Evolutionary conservation across 2,797 vertebrate species (phyloP).

Genomic region (Lepilemur septentrionalis): DNA sequence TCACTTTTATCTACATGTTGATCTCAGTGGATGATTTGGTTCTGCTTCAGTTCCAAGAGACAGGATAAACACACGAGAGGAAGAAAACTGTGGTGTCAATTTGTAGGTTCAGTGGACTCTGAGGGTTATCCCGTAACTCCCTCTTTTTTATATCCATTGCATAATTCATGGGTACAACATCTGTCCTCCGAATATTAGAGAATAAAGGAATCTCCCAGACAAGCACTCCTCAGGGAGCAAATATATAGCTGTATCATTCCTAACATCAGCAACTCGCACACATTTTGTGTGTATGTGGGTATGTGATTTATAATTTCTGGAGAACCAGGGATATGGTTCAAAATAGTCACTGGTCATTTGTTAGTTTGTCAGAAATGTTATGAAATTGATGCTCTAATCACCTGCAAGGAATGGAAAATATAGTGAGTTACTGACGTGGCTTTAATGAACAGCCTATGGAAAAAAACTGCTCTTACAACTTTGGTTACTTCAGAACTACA

Average conservation of each 20-base stretch:
- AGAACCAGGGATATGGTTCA: not conserved
- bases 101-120: fast-evolving
- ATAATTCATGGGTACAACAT: not conserved
- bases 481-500: not conserved
- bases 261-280: not conserved
- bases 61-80: not conserved
- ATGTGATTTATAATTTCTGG: not conserved
- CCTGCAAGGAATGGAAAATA: not conserved
- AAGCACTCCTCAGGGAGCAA: not conserved
- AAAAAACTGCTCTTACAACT: not conserved
- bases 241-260: not conserved
- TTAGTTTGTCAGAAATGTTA: not conserved
- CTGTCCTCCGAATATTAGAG: not conserved
- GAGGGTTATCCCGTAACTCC: fast-evolving
- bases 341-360: not conserved
- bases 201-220: not conserved
- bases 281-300: not conserved
- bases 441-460: too few species aligned
- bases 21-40: not conserved
- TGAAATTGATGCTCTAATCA: not conserved
- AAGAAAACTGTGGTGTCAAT: not conserved
- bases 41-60: not conserved
- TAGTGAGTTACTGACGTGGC: not conserved
- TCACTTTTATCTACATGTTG: not conserved
- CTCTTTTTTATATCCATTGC: not conserved